phyloP scores from a whole-genome alignment of 2,888 invertebrate genomes.

The Apamea monoglypha region DNA sequence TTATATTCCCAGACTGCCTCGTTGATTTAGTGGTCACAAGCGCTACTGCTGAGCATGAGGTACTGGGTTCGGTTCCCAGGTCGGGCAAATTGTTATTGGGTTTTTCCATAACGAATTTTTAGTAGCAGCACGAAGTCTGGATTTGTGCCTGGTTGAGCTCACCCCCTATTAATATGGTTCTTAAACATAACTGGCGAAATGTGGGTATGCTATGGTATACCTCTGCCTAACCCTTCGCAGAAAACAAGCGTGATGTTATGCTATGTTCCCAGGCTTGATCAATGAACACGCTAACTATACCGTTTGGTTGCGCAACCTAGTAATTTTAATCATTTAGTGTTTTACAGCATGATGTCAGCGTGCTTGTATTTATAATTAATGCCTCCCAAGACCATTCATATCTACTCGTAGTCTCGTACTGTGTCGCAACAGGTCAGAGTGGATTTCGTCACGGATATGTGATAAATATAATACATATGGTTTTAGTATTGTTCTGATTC shows the following conservation, averaged over 20 bases:
- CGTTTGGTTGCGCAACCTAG: conserved; percentile 33
- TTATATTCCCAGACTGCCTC: neutral
- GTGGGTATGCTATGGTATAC: neutral
- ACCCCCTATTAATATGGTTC: neutral
- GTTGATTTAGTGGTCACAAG: too few species aligned
- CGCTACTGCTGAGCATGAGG: neutral
- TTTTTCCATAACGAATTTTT: too few species aligned
- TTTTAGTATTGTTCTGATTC: conserved; percentile 14
- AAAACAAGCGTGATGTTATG: neutral
- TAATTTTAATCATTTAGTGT: conserved; percentile 42
- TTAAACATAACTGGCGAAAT: neutral
- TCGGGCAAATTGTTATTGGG: neutral
- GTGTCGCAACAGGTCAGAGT: conserved; percentile 48
- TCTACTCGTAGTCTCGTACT: conserved; percentile 36
- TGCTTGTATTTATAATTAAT: conserved; percentile 63
- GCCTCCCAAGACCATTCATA: conserved; percentile 53
- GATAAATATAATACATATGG: conserved; percentile 36
- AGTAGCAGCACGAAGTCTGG: neutral
- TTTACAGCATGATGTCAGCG: conserved; percentile 63
- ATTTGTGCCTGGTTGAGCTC: neutral
- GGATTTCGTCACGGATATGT: conserved; percentile 44
- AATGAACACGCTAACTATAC: neutral
- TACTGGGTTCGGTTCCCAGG: neutral
- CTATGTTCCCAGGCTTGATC: conserved; percentile 1
- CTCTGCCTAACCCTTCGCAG: neutral